Evolutionary conservation across 2,113 vertebrate genomes (phyloP), one percentile per base, ranked within the genome.

Genomic region (Gobiocypris rarus): DNA sequence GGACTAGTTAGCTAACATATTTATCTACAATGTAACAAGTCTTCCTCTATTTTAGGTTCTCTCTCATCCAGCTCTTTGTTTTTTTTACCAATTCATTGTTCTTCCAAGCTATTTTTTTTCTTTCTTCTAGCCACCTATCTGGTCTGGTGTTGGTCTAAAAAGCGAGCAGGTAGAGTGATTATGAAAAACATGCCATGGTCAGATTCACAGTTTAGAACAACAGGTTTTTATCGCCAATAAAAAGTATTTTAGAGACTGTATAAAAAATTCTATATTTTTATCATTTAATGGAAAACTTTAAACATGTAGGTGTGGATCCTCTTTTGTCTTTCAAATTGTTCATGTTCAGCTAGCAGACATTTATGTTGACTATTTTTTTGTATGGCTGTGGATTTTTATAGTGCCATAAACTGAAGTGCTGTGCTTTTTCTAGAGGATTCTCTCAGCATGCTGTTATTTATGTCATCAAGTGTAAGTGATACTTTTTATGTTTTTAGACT

Each of bases 331-430:
- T 61, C 13, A 4, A 34, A 19, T 34, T 34, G 3, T 67, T 67
- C 14, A 34, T 38, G 31, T 41, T 41, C 9, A 13, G 14, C 61
- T 17, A 65, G 31, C 31, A 38, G 63, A 38, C 63, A 31, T 50
- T 75, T 76, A 19, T 31, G 31, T 74, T 19, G 75, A 58, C 17
- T 22, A 7, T 59, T 34, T 75, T 52, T 75, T 54, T 54, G 52
- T 59, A 59, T 76, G 52, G 5, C 50, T 76, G 52, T 78, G 56
- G 22, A 45, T 79, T 15, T 78, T 26, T 19, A 26, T 41, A 45
- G 56, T 79, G 76, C 56, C 76, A 79, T 79, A 24, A 61, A 78
- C 9, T 59, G 22, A 78, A 78, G n/a, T 78, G 14, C n/a, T 71
- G n/a, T 73, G 70, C 70, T 61, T 61, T 38, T 24, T 41, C 19